A percentile compares a stretch with the other conserved stretches of the same genome.
Evolutionary conservation across 2,888 invertebrate species (phyloP).

Genomic region (Amiota communis): DNA sequence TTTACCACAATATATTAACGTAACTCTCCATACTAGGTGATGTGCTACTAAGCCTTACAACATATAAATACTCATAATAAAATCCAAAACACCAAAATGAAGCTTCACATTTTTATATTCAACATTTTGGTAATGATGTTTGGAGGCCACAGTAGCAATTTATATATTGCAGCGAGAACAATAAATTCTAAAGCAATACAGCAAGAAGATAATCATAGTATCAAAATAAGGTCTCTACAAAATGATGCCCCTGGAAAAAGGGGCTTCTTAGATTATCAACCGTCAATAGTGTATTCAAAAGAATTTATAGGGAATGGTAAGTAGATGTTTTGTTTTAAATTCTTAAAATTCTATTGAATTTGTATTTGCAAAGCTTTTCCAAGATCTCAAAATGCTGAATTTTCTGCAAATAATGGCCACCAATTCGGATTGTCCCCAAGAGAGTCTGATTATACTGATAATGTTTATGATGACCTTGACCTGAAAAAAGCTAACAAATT

Average conservation of each 20-base stretch:
- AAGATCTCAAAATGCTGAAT: conserved; percentile 55
- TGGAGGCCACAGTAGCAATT: conserved; percentile 46
- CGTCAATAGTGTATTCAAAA: conserved; percentile 48
- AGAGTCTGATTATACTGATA: conserved; percentile 66
- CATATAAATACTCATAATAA: too few species aligned
- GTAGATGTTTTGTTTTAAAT: conserved; percentile 41
- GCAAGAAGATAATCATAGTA: conserved; percentile 15
- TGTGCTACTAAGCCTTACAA: too few species aligned
- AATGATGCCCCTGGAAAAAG: conserved; percentile 33
- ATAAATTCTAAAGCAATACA: conserved; percentile 34
- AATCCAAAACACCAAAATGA: conserved; percentile 49
- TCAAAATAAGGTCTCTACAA: too few species aligned
- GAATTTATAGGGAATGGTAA: conserved; percentile 71
- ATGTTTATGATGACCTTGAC: conserved; percentile 66
- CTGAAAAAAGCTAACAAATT: conserved; percentile 60
- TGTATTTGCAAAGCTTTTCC: too few species aligned
- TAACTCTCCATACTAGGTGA: too few species aligned
- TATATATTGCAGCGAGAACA: conserved; percentile 42
- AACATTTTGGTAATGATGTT: conserved; percentile 59
- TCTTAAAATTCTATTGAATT: neutral
- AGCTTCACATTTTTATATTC: conserved; percentile 52
- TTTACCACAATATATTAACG: too few species aligned
- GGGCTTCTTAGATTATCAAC: conserved; percentile 52
- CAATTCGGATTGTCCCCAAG: conserved; percentile 46
- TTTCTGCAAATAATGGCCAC: conserved; percentile 48